These are phyloP conservation scores for Oryzias javanicus DNA, from an alignment of 2,113 vertebrate species.

Conservation along the genomic window DNA sequence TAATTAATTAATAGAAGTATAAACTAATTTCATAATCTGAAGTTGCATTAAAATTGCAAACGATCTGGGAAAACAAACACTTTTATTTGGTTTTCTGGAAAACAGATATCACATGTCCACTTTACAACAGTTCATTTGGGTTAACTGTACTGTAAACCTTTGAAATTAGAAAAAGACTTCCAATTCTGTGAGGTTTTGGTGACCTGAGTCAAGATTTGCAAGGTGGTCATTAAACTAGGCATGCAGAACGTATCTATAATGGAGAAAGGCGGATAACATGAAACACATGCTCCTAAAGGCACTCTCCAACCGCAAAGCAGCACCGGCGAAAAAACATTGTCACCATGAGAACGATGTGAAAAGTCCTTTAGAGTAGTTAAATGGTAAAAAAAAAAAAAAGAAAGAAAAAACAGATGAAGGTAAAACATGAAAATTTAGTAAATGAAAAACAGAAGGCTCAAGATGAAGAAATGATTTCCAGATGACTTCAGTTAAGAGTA, in stretches of 20 bases:
- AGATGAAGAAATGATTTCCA: neutral
- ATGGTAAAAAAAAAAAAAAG: no score
- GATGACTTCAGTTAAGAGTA: neutral
- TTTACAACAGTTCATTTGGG: slow-evolving; percentile 42
- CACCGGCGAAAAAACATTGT: slow-evolving; percentile 29
- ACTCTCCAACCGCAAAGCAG: slow-evolving; percentile 38
- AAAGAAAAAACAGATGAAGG: slow-evolving; percentile 30
- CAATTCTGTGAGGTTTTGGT: neutral
- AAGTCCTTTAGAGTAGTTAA: slow-evolving; percentile 31
- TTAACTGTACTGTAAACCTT: neutral
- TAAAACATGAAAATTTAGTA: slow-evolving; percentile 14
- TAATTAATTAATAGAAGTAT: no score
- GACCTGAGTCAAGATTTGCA: slow-evolving; percentile 30
- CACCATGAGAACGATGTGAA: slow-evolving; percentile 24
- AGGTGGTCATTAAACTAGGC: slow-evolving; percentile 56
- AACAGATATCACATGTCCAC: slow-evolving; percentile 58
- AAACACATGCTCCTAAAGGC: slow-evolving; percentile 60
- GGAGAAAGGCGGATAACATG: slow-evolving; percentile 57
- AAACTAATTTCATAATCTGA: neutral
- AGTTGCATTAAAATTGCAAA: neutral
- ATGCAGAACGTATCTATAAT: slow-evolving; percentile 52
- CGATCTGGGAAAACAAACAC: slow-evolving; percentile 8
- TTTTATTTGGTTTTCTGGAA: slow-evolving; percentile 43
- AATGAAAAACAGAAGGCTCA: neutral
- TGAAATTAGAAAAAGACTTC: slow-evolving; percentile 16